A percentile compares a stretch with the other conserved stretches of the same genome.
phyloP scores from a whole-genome alignment of 2,888 invertebrate species.

The Tuberolachnus salignus region DNA sequence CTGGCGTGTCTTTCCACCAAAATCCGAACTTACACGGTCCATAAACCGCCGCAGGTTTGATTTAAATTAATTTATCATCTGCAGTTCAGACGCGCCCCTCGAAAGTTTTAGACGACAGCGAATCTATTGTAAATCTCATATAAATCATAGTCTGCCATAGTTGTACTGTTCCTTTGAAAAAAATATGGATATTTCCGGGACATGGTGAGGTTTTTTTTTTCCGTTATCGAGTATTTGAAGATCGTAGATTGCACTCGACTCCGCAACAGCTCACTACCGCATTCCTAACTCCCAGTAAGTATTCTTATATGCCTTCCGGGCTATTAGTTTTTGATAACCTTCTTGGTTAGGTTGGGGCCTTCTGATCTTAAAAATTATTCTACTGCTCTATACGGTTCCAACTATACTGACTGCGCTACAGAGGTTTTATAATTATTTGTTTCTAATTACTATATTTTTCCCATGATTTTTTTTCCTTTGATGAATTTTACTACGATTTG shows the following conservation, averaged over 20 bases:
- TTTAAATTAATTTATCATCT: constrained; percentile 34
- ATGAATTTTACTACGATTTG: no score
- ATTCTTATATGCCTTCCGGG: no score
- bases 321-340: no score
- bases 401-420: background rate
- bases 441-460: background rate
- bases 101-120: constrained; percentile 24
- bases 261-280: no score
- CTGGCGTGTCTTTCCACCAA: constrained; percentile 19
- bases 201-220: background rate
- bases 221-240: no score
- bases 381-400: background rate
- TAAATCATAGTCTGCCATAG: constrained; percentile 14
- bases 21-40: background rate
- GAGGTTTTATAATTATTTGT: no score
- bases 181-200: background rate
- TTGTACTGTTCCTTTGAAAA: background rate
- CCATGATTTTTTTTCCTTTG: background rate
- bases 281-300: no score
- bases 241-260: no score
- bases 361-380: no score
- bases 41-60: constrained; percentile 23
- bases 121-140: background rate
- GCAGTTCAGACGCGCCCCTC: constrained; percentile 6
- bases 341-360: no score